Base-by-base conservation (phyloP, 2,797 vertebrate genomes). In the Rhynchonycteris naso region DNA sequence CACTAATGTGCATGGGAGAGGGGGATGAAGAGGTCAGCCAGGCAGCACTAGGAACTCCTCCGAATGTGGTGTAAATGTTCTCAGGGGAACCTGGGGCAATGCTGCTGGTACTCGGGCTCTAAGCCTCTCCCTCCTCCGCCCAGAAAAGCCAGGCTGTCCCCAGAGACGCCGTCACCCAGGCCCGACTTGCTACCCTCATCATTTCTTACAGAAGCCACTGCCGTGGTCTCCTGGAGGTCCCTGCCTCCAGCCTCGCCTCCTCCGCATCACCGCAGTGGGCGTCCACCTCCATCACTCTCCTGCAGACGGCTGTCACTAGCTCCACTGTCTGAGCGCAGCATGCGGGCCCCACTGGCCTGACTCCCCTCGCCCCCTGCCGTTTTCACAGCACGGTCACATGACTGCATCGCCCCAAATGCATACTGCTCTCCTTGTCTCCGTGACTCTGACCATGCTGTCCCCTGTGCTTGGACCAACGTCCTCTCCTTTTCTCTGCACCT, bases 341-440 rank as follows among this genome's bases (percentile, higher is more conserved):
- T 1, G 15, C 3, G 54, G 26, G 7, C n/a, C 24, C 30, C 7
- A 5, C 54, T 26, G 79, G 33, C 21, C 14, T 12, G 22, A 30
- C 21, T 18, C 35, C 58, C 22, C 2, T 4, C 63, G 33, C 5
- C 13, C 6, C 11, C 1, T 0, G 8, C 0, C 0, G 0, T 26
- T 8, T 65, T 14, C 33, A 21, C n/a, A 33, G 43, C 7, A 24
- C 50, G 0, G 43, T 4, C 4, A 0, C 28, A 35, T 6, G 2
- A 28, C 26, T 8, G 0, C 16, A 0, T 16, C 21, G 15, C 61
- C 54, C 15, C 35, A 5, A 7, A n/a, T 0, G 35, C 47, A 47
- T 8, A 2, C 18, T 0, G 2, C 35, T 11, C 38, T 26, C 66
- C 43, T 11, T 38, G 74, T 61, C 88, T 61, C 72, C 0, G 1